Conservation (phyloP, 2,888 invertebrate species). For the Troilus luridus region DNA sequence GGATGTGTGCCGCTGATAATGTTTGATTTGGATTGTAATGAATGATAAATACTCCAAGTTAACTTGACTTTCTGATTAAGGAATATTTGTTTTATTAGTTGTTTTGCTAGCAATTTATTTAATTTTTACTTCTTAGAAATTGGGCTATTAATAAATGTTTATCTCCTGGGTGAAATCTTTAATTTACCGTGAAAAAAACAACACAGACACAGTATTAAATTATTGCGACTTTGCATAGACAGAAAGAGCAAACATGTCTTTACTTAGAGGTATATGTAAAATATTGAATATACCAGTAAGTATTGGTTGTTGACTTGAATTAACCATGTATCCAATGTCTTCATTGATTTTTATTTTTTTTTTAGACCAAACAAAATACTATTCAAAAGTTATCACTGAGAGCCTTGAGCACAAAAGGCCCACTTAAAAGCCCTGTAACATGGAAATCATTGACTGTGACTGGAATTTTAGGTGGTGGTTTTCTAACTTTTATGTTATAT, state of each 20-base stretch:
- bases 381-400: neutral
- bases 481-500: constrained; percentile 82
- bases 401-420: neutral
- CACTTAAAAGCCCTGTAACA: constrained; percentile 77
- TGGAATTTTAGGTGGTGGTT: constrained; percentile 76
- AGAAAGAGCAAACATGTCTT: neutral
- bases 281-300: neutral
- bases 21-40: neutral
- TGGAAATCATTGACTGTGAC: constrained; percentile 85
- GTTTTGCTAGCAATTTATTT: neutral
- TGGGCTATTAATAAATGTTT: neutral
- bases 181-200: neutral
- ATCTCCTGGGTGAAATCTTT: neutral
- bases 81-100: neutral
- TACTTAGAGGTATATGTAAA: neutral
- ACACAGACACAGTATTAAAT: neutral
- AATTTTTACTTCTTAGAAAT: neutral
- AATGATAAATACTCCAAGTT: neutral
- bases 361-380: neutral
- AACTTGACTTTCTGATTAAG: neutral
- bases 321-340: neutral
- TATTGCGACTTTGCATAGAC: neutral
- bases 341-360: neutral
- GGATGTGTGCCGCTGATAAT: neutral
- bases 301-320: neutral